Evolutionary conservation across 2,113 vertebrate genomes (phyloP).

Genomic region (Oenanthe melanoleuca): DNA sequence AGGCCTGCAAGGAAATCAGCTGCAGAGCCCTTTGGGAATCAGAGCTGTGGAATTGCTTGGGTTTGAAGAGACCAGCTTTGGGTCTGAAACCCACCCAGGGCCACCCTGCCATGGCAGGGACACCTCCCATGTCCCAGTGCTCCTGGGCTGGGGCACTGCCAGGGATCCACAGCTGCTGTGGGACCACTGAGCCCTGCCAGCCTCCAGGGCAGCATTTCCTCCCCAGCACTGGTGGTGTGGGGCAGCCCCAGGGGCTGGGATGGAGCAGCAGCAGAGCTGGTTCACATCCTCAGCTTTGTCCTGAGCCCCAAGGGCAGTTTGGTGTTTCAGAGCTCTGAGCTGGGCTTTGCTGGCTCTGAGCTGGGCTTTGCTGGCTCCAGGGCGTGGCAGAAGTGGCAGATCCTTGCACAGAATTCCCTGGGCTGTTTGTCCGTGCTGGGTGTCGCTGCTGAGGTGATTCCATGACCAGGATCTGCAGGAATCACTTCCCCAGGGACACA

Average conservation of each 20-base stretch:
- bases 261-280: neutral
- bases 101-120: neutral
- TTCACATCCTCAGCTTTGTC: neutral
- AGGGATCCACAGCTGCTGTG: no score
- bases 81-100: neutral
- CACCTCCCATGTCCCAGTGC: fast-evolving
- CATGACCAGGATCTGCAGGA: fast-evolving
- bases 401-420: neutral
- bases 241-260: neutral
- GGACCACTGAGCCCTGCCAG: neutral
- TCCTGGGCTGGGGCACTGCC: no score
- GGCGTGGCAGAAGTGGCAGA: neutral
- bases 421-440: fast-evolving
- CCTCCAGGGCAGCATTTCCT: neutral
- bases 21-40: neutral
- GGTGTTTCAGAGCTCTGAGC: neutral
- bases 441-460: neutral
- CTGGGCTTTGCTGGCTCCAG: neutral
- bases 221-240: neutral
- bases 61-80: neutral
- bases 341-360: neutral
- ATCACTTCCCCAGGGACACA: neutral
- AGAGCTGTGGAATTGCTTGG: neutral
- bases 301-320: neutral
- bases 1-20: neutral